Conservation (phyloP, 2,113 vertebrate genomes). For the Calyptomena viridis region DNA sequence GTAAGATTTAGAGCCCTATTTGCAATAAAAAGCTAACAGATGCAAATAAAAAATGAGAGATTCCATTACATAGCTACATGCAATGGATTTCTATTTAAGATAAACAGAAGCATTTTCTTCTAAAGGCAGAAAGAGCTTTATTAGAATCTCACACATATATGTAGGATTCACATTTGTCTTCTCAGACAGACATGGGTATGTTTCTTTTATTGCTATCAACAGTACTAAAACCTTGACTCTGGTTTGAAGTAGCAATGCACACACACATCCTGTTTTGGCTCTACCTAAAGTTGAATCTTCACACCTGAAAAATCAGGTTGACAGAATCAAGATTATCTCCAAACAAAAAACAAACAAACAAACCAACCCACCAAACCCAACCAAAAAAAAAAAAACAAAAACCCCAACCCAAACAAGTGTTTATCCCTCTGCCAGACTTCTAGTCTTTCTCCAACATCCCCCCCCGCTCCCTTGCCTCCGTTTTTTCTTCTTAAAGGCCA, state of each 20-base stretch:
- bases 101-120: constrained; percentile 11
- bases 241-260: background rate
- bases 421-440: background rate
- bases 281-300: background rate
- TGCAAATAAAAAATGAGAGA: constrained; percentile 69
- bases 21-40: constrained; percentile 74
- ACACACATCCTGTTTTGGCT: background rate
- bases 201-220: background rate
- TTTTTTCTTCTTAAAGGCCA: background rate
- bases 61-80: constrained; percentile 32
- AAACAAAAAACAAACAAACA: background rate
- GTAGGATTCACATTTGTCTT: background rate
- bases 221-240: background rate
- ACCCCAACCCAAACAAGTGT: background rate
- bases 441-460: background rate
- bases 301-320: background rate
- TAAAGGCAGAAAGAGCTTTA: background rate
- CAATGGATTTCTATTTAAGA: constrained; percentile 12
- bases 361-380: background rate
- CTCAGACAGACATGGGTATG: background rate
- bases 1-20: constrained; percentile 80
- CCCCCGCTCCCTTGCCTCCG: rapidly evolving
- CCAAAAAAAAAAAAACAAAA: background rate
- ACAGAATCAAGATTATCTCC: background rate
- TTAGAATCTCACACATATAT: background rate